These are phyloP conservation scores for Parascotia fuliginaria DNA, from an alignment of 2,888 invertebrate genomes.

Conservation along the genomic window DNA sequence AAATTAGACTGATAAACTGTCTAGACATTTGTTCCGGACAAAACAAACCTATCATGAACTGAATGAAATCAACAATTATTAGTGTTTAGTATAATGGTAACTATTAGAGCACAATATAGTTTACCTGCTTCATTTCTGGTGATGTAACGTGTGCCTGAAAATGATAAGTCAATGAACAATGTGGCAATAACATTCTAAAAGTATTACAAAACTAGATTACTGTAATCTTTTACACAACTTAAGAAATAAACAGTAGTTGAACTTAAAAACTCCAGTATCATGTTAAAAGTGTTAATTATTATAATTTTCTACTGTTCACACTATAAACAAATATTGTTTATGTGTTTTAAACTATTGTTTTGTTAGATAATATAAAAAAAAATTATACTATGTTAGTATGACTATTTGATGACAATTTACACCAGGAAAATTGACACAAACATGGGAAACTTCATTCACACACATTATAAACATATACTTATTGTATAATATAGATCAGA, in stretches of 20 bases:
- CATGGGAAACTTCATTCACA: conserved; percentile 23
- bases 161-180: conserved; percentile 28
- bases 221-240: not conserved
- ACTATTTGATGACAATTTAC: conserved; percentile 18
- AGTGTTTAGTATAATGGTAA: too few species aligned
- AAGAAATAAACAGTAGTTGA: not conserved
- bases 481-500: not conserved
- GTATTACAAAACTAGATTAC: not conserved
- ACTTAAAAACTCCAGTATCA: too few species aligned
- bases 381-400: not conserved
- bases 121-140: conserved; percentile 86
- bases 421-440: conserved; percentile 9
- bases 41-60: too few species aligned
- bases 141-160: conserved; percentile 83
- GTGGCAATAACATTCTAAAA: not conserved
- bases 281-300: too few species aligned
- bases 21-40: too few species aligned
- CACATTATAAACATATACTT: conserved; percentile 10
- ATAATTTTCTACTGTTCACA: too few species aligned
- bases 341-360: too few species aligned
- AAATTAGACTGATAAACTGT: too few species aligned
- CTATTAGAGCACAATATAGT: not conserved
- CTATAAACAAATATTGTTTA: too few species aligned
- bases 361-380: too few species aligned
- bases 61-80: too few species aligned